phyloP scores from a whole-genome alignment of 2,113 vertebrate genomes.

The Hystrix cristata region DNA sequence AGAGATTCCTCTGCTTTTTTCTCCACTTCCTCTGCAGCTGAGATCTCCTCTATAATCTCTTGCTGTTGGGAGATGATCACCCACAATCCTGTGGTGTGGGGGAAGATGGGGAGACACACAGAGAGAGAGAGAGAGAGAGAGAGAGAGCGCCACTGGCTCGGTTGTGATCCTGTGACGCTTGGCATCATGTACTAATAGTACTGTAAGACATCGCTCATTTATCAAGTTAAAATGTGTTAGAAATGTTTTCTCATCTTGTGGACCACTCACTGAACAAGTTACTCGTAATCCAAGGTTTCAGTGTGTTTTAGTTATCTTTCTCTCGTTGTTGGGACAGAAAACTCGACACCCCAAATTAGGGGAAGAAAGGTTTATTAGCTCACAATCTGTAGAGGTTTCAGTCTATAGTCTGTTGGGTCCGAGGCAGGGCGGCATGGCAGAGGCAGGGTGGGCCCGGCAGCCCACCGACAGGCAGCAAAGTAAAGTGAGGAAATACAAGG shows the following conservation, averaged over 20 bases:
- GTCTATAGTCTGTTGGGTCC: too few relatives aligned
- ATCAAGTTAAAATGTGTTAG: not conserved
- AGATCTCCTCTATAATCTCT: not conserved
- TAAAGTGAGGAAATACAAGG: too few relatives aligned
- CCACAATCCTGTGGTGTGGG: not conserved
- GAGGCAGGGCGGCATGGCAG: too few relatives aligned
- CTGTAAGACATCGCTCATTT: not conserved
- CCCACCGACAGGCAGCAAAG: too few relatives aligned
- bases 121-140: fast-evolving
- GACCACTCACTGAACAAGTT: not conserved
- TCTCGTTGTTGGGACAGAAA: too few relatives aligned
- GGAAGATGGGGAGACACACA: too few relatives aligned
- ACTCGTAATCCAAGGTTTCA: not conserved
- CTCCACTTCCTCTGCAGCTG: not conserved
- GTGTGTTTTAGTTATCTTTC: too few relatives aligned
- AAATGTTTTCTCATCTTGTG: not conserved
- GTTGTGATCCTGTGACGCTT: not conserved
- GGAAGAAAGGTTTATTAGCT: too few relatives aligned
- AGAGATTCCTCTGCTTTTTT: not conserved
- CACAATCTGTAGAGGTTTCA: too few relatives aligned
- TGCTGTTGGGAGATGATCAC: not conserved
- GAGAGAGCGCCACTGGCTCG: not conserved
- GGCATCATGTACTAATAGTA: not conserved
- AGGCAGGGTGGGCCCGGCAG: too few relatives aligned
- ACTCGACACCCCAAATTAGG: too few relatives aligned